A percentile compares a stretch with the other conserved stretches of the same genome.
These are phyloP conservation scores for Hetaerina titia DNA, from an alignment of 2,888 invertebrate species.

Conservation along the genomic window DNA sequence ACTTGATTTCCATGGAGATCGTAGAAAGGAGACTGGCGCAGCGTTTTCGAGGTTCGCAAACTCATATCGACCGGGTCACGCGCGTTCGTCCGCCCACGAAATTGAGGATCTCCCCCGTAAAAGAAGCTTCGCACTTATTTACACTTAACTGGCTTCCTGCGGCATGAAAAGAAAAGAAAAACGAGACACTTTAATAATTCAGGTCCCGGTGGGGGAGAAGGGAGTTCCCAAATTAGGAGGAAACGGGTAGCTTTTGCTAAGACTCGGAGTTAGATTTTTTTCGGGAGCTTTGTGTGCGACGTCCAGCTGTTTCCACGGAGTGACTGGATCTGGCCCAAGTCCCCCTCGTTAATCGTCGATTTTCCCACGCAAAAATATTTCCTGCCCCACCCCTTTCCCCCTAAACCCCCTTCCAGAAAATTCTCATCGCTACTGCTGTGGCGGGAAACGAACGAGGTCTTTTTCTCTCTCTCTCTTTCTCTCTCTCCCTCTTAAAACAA, in stretches of 20 bases:
- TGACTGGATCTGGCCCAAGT: neutral
- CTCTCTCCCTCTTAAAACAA: neutral
- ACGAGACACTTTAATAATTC: neutral
- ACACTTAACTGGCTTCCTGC: constrained; percentile 16
- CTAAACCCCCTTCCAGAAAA: neutral
- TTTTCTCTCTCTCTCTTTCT: no score
- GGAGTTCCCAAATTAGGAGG: neutral
- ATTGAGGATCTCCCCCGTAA: neutral
- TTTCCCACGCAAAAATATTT: neutral
- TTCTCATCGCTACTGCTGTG: neutral
- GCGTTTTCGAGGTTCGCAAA: neutral
- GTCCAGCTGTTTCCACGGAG: neutral
- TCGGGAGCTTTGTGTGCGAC: neutral
- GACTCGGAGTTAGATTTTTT: neutral
- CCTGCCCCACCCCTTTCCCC: no score
- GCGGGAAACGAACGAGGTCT: neutral
- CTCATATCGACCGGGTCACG: neutral
- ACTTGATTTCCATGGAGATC: neutral
- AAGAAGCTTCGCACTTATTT: constrained; percentile 3
- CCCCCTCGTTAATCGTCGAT: neutral
- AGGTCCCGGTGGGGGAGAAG: neutral
- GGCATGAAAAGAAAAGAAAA: neutral
- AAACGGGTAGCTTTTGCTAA: neutral
- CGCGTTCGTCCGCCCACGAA: neutral
- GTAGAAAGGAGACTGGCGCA: neutral